phyloP scores from a whole-genome alignment of 1,140 invertebrate species.

The Aphaenogaster rudis region DNA sequence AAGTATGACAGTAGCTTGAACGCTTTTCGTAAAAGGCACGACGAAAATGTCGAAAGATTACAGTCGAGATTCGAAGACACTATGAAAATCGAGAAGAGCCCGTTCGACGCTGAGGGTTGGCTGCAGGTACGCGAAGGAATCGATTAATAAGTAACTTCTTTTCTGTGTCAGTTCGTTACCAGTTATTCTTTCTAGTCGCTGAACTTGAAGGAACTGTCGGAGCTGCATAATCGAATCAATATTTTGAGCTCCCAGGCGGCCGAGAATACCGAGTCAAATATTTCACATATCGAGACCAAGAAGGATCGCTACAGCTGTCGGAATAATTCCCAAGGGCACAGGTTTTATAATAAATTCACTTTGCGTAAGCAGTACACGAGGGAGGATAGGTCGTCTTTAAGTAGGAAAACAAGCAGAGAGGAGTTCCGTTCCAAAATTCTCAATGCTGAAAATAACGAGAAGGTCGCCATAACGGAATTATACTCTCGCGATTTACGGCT shows the following conservation, averaged over 20 bases:
- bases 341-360: conserved; percentile 31
- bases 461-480: not conserved
- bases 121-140: conserved; percentile 62
- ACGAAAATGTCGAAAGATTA: conserved; percentile 67
- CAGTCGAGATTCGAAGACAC: conserved; percentile 67
- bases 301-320: conserved; percentile 6
- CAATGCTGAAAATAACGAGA: not conserved
- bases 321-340: not conserved
- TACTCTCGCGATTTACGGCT: not conserved
- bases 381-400: not conserved
- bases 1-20: conserved; percentile 70
- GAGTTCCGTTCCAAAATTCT: not conserved
- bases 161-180: not conserved
- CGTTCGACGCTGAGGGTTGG: conserved; percentile 68
- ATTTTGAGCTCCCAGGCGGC: conserved; percentile 31
- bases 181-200: conserved; percentile 70
- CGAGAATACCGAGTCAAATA: not conserved
- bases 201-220: conserved; percentile 66
- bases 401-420: conserved; percentile 5
- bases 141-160: conserved; percentile 9
- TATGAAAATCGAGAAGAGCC: conserved; percentile 56
- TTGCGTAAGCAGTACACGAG: conserved; percentile 14
- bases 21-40: conserved; percentile 56
- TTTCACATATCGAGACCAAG: not conserved
- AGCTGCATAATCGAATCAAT: conserved; percentile 60